A percentile compares a stretch with the other conserved stretches of the same genome.
These are phyloP conservation scores for Girardia tigrina DNA, from an alignment of 2,888 invertebrate species.

Conservation along the genomic window DNA sequence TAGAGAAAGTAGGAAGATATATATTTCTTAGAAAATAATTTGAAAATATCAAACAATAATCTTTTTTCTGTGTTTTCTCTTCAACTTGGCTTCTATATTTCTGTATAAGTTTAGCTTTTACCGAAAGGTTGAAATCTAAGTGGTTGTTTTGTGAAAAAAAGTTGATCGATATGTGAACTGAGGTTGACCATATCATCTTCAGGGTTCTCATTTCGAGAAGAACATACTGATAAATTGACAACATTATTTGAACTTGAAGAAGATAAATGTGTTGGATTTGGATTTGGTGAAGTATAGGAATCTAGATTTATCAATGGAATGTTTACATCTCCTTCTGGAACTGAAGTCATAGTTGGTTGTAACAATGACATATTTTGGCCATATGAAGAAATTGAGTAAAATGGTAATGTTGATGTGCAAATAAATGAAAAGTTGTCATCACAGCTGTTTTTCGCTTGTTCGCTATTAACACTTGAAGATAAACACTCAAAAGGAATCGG, in stretches of 20 bases:
- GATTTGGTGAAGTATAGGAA: neutral
- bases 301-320: neutral
- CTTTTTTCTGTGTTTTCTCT: neutral
- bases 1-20: slow-evolving; percentile 10
- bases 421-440: neutral
- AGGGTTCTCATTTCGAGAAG: neutral
- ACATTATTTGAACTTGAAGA: neutral
- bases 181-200: slow-evolving; percentile 7
- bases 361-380: slow-evolving; percentile 9
- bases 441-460: neutral
- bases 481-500: neutral
- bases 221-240: neutral
- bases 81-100: neutral
- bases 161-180: slow-evolving; percentile 14
- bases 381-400: neutral
- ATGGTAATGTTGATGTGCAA: neutral
- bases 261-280: neutral
- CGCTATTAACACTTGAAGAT: neutral
- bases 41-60: slow-evolving; percentile 18
- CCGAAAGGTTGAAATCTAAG: neutral
- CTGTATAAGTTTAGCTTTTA: neutral
- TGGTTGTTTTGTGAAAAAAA: neutral
- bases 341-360: neutral
- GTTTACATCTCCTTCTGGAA: neutral
- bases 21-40: slow-evolving; percentile 18